phyloP scores from a whole-genome alignment of 1,140 invertebrate species.

The Seison nebaliae region DNA sequence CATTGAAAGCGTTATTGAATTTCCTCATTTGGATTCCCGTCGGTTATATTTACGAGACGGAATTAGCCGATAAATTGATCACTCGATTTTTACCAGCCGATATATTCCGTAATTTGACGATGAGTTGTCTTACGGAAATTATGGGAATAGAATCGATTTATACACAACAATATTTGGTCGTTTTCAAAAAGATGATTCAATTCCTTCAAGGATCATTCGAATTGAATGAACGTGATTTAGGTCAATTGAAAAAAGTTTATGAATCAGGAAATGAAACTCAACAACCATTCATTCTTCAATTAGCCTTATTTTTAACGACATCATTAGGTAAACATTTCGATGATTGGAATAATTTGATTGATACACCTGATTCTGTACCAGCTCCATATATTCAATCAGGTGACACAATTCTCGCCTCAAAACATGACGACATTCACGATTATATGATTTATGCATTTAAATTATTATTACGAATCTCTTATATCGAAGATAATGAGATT shows the following conservation, averaged over 20 bases:
- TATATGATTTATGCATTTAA: conserved; percentile 40
- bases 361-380: conserved; percentile 20
- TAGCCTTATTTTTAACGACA: conserved; percentile 83
- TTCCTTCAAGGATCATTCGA: not conserved
- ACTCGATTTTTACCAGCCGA: conserved; percentile 69
- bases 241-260: conserved; percentile 46
- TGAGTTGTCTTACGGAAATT: conserved; percentile 94
- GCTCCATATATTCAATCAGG: not conserved
- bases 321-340: too few species aligned
- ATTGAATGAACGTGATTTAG: not conserved
- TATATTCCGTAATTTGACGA: conserved; percentile 83
- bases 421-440: conserved; percentile 6
- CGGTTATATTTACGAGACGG: conserved; percentile 97
- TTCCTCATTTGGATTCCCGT: conserved; percentile 98
- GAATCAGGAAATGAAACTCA: conserved; percentile 69
- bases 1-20: conserved; percentile 69
- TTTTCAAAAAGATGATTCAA: conserved; percentile 7
- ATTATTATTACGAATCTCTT: conserved; percentile 80
- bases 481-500: conserved; percentile 95
- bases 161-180: conserved; percentile 6
- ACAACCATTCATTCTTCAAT: conserved; percentile 93
- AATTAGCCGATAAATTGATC: conserved; percentile 63
- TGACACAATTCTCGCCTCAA: conserved; percentile 3
- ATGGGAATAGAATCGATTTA: conserved; percentile 15
- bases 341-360: conserved; percentile 64